A percentile compares a stretch with the other conserved stretches of the same genome.
Evolutionary conservation across 2,113 vertebrate genomes (phyloP).

Genomic region (Chelonoidis abingdonii): DNA sequence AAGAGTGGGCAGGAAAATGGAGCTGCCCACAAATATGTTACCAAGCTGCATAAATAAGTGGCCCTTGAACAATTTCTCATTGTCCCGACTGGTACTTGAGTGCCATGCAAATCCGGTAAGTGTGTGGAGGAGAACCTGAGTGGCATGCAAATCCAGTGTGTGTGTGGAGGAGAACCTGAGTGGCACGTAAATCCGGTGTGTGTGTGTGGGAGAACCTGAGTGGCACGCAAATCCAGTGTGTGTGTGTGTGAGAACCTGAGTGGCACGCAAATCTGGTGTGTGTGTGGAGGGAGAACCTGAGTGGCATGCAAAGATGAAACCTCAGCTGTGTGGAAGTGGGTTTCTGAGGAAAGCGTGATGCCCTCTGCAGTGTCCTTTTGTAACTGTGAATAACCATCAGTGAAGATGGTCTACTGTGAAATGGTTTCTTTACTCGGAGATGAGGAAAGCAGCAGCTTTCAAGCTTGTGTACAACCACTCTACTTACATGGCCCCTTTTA

Average conservation of each 20-base stretch:
- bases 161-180: too few species aligned
- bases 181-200: too few species aligned
- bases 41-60: background rate
- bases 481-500: background rate
- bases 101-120: background rate
- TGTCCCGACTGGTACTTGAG: background rate
- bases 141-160: too few species aligned
- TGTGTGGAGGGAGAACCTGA: accelerated
- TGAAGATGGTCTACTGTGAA: background rate
- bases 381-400: background rate
- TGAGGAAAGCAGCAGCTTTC: background rate
- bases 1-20: background rate
- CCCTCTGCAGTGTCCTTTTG: accelerated
- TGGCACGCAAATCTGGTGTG: too few species aligned
- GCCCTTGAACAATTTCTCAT: background rate
- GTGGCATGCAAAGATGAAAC: background rate
- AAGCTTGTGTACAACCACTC: background rate
- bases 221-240: too few species aligned
- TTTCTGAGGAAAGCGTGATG: background rate
- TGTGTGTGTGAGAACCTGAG: too few species aligned
- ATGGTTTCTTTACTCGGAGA: background rate
- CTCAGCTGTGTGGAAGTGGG: background rate
- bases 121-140: too few species aligned
- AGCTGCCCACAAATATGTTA: background rate
- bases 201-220: too few species aligned